Conservation (phyloP, 2,113 vertebrate species). For the Nyctibius bracteatus region DNA sequence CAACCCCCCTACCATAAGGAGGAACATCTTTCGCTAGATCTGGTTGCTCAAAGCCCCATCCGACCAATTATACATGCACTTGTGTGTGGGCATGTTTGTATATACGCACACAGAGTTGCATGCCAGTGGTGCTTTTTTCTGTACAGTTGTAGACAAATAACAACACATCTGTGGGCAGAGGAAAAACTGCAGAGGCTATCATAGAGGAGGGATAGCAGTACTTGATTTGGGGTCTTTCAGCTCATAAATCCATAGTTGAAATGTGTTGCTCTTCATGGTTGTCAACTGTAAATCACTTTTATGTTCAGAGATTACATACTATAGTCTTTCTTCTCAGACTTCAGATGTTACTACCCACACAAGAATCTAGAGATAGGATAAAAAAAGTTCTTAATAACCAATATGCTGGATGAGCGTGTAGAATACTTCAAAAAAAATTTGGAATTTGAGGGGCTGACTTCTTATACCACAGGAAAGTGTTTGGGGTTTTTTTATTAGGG, state of each 20-base stretch:
- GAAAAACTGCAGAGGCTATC: background rate
- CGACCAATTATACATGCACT: fast-evolving
- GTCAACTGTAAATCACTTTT: background rate
- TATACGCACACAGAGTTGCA: background rate
- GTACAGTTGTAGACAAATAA: background rate
- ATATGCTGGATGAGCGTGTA: background rate
- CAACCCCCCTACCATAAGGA: background rate
- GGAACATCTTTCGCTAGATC: background rate
- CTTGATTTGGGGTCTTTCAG: background rate
- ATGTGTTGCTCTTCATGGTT: fast-evolving
- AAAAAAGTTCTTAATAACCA: background rate
- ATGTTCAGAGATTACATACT: background rate
- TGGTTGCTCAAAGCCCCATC: background rate
- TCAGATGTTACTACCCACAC: background rate
- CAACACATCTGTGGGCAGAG: background rate
- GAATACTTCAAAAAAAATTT: background rate
- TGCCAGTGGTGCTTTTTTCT: background rate
- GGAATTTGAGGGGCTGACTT: background rate
- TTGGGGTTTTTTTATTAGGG: background rate
- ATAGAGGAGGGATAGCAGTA: background rate
- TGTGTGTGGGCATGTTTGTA: background rate
- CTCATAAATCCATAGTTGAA: background rate
- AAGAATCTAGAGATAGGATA: background rate
- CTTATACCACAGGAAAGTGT: background rate
- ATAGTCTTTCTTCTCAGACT: background rate